Evolutionary conservation across 2,888 invertebrate species (phyloP).

Genomic region (Apocheima hispidaria): DNA sequence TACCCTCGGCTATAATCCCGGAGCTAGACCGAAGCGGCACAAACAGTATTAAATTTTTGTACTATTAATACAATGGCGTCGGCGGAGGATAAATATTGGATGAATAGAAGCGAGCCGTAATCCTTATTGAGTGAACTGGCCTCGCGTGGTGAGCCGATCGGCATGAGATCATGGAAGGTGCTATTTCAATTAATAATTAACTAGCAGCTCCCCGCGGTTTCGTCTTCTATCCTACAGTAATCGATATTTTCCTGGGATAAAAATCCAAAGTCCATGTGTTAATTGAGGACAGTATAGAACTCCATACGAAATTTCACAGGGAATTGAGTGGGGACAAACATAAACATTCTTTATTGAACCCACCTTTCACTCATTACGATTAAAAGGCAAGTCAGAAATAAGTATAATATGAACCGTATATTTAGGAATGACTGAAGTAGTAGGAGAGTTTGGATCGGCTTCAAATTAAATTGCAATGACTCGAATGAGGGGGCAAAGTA

Average conservation of each 20-base stretch:
- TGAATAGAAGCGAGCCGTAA: slow-evolving; percentile 67
- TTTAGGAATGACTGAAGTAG: not conserved
- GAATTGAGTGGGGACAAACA: too few relatives aligned
- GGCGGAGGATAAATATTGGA: slow-evolving; percentile 81
- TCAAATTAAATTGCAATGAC: slow-evolving; percentile 39
- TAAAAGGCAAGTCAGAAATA: not conserved
- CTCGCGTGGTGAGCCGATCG: slow-evolving; percentile 18
- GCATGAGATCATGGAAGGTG: slow-evolving; percentile 8
- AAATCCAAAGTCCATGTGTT: too few relatives aligned
- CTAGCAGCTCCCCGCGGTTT: not conserved
- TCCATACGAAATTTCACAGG: too few relatives aligned
- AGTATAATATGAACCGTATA: too few relatives aligned
- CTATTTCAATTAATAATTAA: slow-evolving; percentile 4
- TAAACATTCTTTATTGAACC: slow-evolving; percentile 1
- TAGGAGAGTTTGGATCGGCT: not conserved
- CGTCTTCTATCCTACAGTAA: too few relatives aligned
- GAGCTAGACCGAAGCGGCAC: slow-evolving; percentile 72
- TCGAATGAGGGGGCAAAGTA: slow-evolving; percentile 46
- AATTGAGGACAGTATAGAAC: too few relatives aligned
- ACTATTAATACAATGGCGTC: slow-evolving; percentile 78
- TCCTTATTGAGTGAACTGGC: slow-evolving; percentile 70
- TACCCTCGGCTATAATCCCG: slow-evolving; percentile 78
- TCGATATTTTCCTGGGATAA: too few relatives aligned
- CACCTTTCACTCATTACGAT: not conserved
- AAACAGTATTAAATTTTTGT: slow-evolving; percentile 84